Evolutionary conservation across 2,888 invertebrate species (phyloP).

Genomic region (Nephrotoma flavescens): DNA sequence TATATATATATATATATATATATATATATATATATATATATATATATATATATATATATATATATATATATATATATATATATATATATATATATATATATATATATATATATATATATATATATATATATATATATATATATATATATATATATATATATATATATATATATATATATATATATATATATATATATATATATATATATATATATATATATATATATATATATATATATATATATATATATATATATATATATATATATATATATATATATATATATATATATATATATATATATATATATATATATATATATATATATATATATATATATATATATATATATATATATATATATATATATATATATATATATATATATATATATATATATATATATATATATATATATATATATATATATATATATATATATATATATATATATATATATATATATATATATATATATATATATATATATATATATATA

Average conservation of each 20-base stretch:
- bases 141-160: not conserved
- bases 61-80: not conserved
- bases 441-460: slow-evolving; percentile 1
- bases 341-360: not conserved
- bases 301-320: not conserved
- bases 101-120: not conserved
- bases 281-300: not conserved
- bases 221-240: not conserved
- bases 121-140: not conserved
- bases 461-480: not conserved
- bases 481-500: not conserved
- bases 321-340: slow-evolving; percentile 1
- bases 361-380: slow-evolving; percentile 1
- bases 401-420: not conserved
- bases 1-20: not conserved
- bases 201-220: slow-evolving; percentile 1
- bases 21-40: slow-evolving; percentile 1
- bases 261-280: not conserved
- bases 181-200: not conserved
- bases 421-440: slow-evolving; percentile 1
- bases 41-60: not conserved
- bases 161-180: slow-evolving; percentile 1
- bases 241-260: not conserved
- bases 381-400: slow-evolving; percentile 1
- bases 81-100: not conserved